Evolutionary conservation across 2,888 invertebrate species (phyloP).

Genomic region (Mythimna impura): DNA sequence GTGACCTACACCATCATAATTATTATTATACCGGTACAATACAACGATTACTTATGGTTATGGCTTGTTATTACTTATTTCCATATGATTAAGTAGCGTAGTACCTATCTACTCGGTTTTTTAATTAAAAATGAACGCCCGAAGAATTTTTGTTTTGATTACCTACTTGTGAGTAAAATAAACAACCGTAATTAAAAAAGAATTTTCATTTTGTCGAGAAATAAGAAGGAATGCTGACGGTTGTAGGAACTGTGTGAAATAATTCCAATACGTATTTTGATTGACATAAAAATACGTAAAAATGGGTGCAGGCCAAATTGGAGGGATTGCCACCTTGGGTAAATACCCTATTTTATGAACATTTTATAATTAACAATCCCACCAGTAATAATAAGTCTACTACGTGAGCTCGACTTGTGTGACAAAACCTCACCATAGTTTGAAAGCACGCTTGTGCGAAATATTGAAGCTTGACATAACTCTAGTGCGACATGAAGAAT

Average conservation of each 20-base stretch:
- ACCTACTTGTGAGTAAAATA: conserved; percentile 6
- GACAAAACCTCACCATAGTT: too few species aligned
- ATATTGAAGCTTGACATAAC: too few species aligned
- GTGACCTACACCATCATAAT: too few species aligned
- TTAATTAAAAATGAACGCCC: conserved; percentile 48
- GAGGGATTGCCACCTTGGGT: conserved; percentile 77
- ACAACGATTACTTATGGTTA: too few species aligned
- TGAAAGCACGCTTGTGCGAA: too few species aligned
- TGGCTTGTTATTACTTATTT: conserved; percentile 10
- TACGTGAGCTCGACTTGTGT: too few species aligned
- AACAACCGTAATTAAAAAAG: background rate
- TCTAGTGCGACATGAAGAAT: too few species aligned
- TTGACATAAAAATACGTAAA: conserved; percentile 32
- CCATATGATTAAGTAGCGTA: background rate
- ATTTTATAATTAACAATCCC: background rate
- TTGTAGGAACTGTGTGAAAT: background rate
- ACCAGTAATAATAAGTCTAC: background rate
- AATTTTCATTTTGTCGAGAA: conserved; percentile 1
- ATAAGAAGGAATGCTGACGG: conserved; percentile 3
- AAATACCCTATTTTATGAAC: conserved; percentile 45
- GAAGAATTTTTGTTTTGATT: conserved; percentile 59
- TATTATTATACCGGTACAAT: too few species aligned
- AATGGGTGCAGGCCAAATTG: conserved; percentile 81
- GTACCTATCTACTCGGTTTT: background rate
- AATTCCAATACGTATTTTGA: background rate